These are phyloP conservation scores for Brienomyrus brachyistius DNA, from an alignment of 2,113 vertebrate species.

Conservation along the genomic window DNA sequence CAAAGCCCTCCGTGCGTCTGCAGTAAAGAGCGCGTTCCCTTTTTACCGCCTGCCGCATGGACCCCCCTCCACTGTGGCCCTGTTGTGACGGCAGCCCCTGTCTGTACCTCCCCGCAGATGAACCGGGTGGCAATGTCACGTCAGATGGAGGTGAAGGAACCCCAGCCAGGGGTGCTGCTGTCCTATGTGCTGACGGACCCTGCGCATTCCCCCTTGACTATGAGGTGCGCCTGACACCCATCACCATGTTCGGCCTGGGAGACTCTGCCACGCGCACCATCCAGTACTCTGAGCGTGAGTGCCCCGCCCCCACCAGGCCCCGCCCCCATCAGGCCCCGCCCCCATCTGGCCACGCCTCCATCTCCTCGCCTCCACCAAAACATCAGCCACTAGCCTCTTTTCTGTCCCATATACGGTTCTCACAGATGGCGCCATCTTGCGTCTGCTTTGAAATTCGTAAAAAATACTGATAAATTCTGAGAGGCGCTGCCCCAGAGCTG, in stretches of 20 bases:
- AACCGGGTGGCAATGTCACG: constrained; percentile 67
- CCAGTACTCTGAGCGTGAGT: constrained; percentile 92
- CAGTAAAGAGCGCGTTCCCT: background rate
- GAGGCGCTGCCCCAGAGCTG: background rate
- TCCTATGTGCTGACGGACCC: constrained; percentile 71
- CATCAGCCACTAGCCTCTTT: background rate
- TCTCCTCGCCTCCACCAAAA: background rate
- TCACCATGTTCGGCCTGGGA: constrained; percentile 79
- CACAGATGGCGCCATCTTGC: background rate
- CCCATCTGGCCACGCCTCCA: background rate
- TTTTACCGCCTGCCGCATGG: background rate
- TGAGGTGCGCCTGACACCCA: constrained; percentile 81
- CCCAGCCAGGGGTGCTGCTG: constrained; percentile 78
- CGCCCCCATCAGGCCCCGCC: too few relatives aligned
- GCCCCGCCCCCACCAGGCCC: background rate
- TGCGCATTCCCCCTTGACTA: constrained; percentile 86
- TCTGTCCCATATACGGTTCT: background rate
- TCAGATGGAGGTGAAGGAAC: constrained; percentile 72
- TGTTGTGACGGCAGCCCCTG: background rate
- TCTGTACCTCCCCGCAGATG: constrained; percentile 50
- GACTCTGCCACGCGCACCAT: constrained; percentile 77
- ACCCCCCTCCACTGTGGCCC: background rate
- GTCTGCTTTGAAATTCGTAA: background rate
- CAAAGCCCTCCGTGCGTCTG: background rate
- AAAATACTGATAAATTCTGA: background rate